Base-by-base conservation (phyloP, 1,140 invertebrate genomes). In the Megalopta genalis region DNA sequence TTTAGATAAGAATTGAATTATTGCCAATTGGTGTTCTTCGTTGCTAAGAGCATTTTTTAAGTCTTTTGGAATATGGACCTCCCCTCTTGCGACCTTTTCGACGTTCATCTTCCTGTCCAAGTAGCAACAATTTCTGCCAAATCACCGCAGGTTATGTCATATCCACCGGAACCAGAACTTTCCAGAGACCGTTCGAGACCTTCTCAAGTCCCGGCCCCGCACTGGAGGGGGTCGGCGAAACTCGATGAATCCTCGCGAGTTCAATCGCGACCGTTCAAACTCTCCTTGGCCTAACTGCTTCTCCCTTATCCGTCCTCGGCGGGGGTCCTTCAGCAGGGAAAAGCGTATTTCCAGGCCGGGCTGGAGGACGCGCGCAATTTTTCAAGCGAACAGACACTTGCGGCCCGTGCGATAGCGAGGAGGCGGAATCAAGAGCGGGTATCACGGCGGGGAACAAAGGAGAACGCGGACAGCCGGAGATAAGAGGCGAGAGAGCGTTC, bases 311-410 rank as follows among this genome's bases (percentile, higher is more conserved):
- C 54, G n/a, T n/a, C 54, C 6, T n/a, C n/a, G n/a, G 4, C 7
- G n/a, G 7, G 2, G 8, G 21, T 54, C 21, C 52, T 54, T 6
- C 18, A 54, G 52, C n/a, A 23, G 8, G n/a, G 18, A 57, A 57
- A 57, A 57, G 21, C 18, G 54, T 57, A 57, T 57, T 57, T n/a
- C 18, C 18, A n/a, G 54, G n/a, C 12, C 2, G 25, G 25, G 12
- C 2, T 21, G 25, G 32, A 63, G 67, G 42, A 69, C 23, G 66
- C 27, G 46, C 67, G 76, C 60, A 78, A 78, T 78, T 78, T 78
- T 78, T 72, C 68, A 72, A 65, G n/a, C 76, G 59, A 78, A 57
- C 69, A 64, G 68, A 77, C 76, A 52, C 67, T 63, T 25, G 23
- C 59, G 68, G 0, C 25, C 16, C 8, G 42, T n/a, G 39, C 27